Conservation (phyloP, 1,140 invertebrate species). For the Leptinotarsa lineolata region DNA sequence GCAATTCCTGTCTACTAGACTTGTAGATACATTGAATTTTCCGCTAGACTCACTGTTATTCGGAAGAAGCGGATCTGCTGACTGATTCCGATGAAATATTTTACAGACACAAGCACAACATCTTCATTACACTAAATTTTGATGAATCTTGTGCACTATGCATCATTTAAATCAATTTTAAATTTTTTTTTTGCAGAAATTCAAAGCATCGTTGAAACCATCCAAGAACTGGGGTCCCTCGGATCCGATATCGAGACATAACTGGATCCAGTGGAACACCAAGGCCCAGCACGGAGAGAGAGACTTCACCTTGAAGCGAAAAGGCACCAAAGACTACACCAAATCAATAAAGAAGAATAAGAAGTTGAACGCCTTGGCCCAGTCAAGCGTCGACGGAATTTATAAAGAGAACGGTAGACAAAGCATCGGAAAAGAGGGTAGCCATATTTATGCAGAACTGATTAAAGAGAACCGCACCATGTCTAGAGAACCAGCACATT, state of each 20-base stretch:
- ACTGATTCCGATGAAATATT: too few species aligned
- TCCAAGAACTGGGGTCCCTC: constrained; percentile 66
- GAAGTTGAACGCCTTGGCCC: constrained; percentile 32
- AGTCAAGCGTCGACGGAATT: constrained; percentile 23
- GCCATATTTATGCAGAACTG: constrained; percentile 35
- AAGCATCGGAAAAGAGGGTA: constrained; percentile 33
- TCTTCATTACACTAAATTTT: too few species aligned
- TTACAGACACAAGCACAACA: too few species aligned
- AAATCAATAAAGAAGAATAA: constrained; percentile 60
- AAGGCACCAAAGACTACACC: constrained; percentile 65
- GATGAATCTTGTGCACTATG: too few species aligned
- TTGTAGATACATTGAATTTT: too few species aligned
- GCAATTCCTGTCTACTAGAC: too few species aligned
- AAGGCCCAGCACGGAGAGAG: constrained; percentile 56
- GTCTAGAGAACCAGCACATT: constrained; percentile 17
- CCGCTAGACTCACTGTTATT: too few species aligned
- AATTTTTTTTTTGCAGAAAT: constrained; percentile 57
- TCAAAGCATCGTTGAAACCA: constrained; percentile 62
- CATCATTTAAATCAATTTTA: too few species aligned
- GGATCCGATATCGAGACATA: constrained; percentile 65
- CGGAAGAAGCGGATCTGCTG: too few species aligned
- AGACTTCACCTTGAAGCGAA: constrained; percentile 64
- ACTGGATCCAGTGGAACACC: constrained; percentile 61
- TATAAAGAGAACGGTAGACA: constrained; percentile 34
- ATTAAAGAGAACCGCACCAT: constrained; percentile 23